These are phyloP conservation scores for Eclectus roratus DNA, from an alignment of 2,113 vertebrate genomes.

Conservation along the genomic window DNA sequence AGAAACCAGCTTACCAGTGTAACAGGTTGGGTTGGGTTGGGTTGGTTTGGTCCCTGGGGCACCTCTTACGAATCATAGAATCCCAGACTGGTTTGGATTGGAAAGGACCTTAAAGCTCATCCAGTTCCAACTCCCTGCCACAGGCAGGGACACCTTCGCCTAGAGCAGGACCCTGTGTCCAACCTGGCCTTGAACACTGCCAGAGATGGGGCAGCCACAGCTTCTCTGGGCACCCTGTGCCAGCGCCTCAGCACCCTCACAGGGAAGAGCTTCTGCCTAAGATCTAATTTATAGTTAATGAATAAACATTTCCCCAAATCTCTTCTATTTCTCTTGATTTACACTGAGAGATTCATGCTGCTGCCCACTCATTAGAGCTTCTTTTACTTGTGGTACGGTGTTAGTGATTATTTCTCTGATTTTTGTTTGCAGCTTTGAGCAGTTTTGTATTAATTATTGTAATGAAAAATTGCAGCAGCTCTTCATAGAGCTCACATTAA, in stretches of 20 bases:
- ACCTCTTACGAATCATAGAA: not conserved
- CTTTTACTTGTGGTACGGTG: not conserved
- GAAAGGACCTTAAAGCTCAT: too few relatives aligned
- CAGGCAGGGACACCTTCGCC: too few relatives aligned
- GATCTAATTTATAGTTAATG: not conserved
- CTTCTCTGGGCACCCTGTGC: not conserved
- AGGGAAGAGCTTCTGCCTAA: not conserved
- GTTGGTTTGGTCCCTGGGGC: not conserved
- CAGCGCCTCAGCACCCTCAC: not conserved
- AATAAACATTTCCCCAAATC: not conserved
- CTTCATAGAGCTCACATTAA: constrained; percentile 95
- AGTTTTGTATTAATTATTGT: constrained; percentile 98
- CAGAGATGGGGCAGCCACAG: not conserved
- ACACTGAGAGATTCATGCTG: not conserved
- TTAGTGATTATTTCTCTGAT: not conserved
- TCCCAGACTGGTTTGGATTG: not conserved
- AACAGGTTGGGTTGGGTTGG: not conserved
- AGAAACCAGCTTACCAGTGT: not conserved
- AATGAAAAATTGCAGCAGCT: constrained; percentile 98
- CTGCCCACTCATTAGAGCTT: not conserved
- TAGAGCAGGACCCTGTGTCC: not conserved
- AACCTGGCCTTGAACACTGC: not conserved
- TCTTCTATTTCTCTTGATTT: not conserved
- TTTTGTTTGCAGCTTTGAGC: constrained; percentile 86
- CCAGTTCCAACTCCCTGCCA: too few relatives aligned